phyloP scores from a whole-genome alignment of 1,140 invertebrate genomes.

The Contarinia nasturtii region DNA sequence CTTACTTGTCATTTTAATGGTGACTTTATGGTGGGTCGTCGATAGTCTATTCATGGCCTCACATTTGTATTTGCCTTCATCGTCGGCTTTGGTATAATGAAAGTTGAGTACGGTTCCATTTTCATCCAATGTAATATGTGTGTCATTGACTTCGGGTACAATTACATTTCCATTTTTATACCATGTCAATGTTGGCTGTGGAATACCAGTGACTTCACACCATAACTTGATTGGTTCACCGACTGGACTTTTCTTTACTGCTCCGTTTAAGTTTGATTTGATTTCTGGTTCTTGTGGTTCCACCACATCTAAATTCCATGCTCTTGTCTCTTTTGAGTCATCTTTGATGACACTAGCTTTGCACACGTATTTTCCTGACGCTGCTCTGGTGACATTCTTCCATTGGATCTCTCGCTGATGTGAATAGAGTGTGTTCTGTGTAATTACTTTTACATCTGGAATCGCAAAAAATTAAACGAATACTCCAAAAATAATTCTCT shows the following conservation, averaged over 20 bases:
- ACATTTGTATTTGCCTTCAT: slow-evolving; percentile 25
- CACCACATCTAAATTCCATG: slow-evolving; percentile 1
- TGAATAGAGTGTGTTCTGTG: slow-evolving; percentile 11
- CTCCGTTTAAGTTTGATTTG: slow-evolving; percentile 13
- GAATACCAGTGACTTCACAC: slow-evolving; percentile 24
- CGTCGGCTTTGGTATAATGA: slow-evolving; percentile 14
- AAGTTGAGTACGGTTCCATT: slow-evolving; percentile 16
- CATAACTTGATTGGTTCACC: slow-evolving; percentile 20
- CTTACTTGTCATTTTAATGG: slow-evolving; percentile 20
- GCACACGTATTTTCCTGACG: slow-evolving; percentile 18
- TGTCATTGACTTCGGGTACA: slow-evolving; percentile 6
- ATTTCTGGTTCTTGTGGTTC: slow-evolving; percentile 9
- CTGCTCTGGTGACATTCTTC: slow-evolving; percentile 8
- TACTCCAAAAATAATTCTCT: too few relatives aligned
- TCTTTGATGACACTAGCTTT: slow-evolving; percentile 10
- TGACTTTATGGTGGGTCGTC: slow-evolving; percentile 12
- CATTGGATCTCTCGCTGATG: slow-evolving; percentile 14
- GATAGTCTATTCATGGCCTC: slow-evolving; percentile 19
- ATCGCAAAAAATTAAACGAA: not conserved
- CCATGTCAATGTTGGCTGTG: slow-evolving; percentile 25
- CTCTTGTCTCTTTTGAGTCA: slow-evolving; percentile 9
- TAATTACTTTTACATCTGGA: slow-evolving; percentile 6
- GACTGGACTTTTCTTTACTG: slow-evolving; percentile 14
- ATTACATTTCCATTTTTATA: slow-evolving; percentile 20
- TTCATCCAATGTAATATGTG: slow-evolving; percentile 25